phyloP scores from a whole-genome alignment of 2,888 invertebrate species.

The Trachelus tabidus region DNA sequence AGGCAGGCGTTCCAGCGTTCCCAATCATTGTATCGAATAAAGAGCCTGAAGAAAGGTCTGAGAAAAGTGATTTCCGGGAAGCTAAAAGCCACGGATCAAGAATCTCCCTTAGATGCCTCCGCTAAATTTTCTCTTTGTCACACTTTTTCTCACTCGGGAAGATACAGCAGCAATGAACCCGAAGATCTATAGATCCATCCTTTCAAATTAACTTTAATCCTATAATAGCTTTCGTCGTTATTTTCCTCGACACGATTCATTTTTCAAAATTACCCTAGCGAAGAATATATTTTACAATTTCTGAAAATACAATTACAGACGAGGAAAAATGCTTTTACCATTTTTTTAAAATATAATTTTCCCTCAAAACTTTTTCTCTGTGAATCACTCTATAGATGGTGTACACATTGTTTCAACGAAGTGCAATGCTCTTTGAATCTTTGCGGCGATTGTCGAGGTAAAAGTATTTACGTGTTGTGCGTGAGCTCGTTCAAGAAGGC shows the following conservation, averaged over 20 bases:
- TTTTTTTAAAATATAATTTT: not conserved
- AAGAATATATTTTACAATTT: not conserved
- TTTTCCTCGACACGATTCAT: not conserved
- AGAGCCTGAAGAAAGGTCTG: conserved; percentile 57
- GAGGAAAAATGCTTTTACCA: not conserved
- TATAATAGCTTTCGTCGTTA: not conserved
- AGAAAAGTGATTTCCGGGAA: conserved; percentile 63
- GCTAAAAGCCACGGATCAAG: conserved; percentile 63
- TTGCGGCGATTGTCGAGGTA: not conserved
- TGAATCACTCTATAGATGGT: not conserved
- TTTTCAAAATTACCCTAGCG: not conserved
- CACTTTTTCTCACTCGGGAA: conserved; percentile 1
- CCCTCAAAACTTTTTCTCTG: not conserved
- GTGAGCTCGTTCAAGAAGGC: not conserved
- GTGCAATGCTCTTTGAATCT: not conserved
- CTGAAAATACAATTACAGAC: not conserved
- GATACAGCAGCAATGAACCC: not conserved
- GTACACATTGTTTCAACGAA: not conserved
- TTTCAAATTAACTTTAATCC: not conserved
- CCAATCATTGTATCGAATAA: conserved; percentile 21
- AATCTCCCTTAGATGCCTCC: conserved; percentile 34
- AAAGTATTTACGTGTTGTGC: not conserved
- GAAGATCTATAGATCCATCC: not conserved
- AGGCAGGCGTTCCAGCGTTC: conserved; percentile 7
- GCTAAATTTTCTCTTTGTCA: conserved; percentile 8